Conservation (phyloP, 2,113 vertebrate species). For the Cyanoliseus patagonus region DNA sequence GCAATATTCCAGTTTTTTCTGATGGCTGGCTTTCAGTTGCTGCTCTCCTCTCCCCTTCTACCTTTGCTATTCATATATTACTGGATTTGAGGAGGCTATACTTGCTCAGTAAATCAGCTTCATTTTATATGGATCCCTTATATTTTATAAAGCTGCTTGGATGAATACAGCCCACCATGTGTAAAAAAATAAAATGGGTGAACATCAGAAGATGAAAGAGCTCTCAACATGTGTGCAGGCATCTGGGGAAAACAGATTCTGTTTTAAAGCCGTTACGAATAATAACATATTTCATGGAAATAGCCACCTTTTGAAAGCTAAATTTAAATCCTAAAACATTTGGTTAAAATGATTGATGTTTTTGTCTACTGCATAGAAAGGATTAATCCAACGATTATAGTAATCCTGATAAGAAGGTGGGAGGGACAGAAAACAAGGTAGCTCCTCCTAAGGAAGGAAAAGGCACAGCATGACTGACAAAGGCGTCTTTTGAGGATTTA, state of each 20-base stretch:
- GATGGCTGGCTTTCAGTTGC: background rate
- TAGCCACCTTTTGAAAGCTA: slow-evolving; percentile 12
- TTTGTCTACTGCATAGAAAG: slow-evolving; percentile 9
- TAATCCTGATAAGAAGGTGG: slow-evolving; percentile 24
- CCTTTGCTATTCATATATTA: background rate
- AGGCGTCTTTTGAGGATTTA: background rate
- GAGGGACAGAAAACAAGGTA: background rate
- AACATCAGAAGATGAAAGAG: slow-evolving; percentile 22
- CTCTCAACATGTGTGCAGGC: background rate
- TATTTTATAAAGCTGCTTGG: background rate
- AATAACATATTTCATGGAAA: slow-evolving; percentile 45
- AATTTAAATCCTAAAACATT: slow-evolving; percentile 40
- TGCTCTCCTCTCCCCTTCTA: background rate
- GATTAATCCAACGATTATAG: slow-evolving; percentile 42
- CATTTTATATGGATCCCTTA: background rate
- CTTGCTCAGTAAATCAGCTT: background rate
- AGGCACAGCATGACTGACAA: background rate
- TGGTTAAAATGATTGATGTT: slow-evolving; percentile 38
- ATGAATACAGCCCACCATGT: background rate
- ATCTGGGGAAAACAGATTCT: background rate
- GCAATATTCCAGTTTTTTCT: background rate
- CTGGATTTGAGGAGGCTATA: background rate
- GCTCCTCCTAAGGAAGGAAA: background rate
- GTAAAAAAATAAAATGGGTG: background rate
- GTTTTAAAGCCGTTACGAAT: slow-evolving; percentile 36